Evolutionary conservation across 1,140 invertebrate genomes (phyloP).

Genomic region (Drosophila hydei): DNA sequence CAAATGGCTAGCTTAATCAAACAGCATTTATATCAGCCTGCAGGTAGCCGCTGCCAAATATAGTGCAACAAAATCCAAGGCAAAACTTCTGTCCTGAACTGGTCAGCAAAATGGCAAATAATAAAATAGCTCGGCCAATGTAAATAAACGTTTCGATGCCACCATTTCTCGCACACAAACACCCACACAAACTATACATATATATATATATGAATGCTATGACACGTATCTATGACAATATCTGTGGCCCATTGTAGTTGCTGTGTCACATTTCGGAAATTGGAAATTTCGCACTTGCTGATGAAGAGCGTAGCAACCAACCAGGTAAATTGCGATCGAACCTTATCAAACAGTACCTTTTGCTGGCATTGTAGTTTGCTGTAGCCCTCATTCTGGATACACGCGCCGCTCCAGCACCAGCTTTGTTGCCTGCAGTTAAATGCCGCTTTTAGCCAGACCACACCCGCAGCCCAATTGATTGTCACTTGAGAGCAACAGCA

Average conservation of each 20-base stretch:
- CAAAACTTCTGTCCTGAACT: constrained; percentile 21
- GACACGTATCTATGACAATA: constrained; percentile 37
- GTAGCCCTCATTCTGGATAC: constrained; percentile 12
- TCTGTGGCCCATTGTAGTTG: constrained; percentile 12
- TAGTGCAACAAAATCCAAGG: constrained; percentile 42
- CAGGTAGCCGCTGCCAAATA: constrained; percentile 27
- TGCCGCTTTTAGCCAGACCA: constrained; percentile 11
- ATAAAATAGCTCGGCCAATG: constrained; percentile 43
- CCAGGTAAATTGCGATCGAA: constrained; percentile 18
- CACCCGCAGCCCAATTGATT: constrained; percentile 52
- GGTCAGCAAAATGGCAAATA: constrained; percentile 50
- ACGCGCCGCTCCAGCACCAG: background rate
- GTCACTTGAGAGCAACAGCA: constrained; percentile 38
- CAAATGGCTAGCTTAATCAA: constrained; percentile 52
- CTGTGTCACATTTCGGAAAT: constrained; percentile 49
- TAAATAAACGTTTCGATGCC: constrained; percentile 30
- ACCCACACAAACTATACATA: background rate
- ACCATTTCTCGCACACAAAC: background rate
- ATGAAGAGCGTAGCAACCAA: background rate
- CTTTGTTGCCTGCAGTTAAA: constrained; percentile 5
- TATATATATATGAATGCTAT: background rate
- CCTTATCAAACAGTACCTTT: constrained; percentile 13
- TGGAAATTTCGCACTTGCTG: constrained; percentile 45
- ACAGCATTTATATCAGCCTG: constrained; percentile 43
- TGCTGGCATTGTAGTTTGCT: constrained; percentile 6